Percentiles rank a stretch among this genome's conserved stretches.
Conservation (phyloP, 2,888 invertebrate species). For the Phasia obesa region DNA sequence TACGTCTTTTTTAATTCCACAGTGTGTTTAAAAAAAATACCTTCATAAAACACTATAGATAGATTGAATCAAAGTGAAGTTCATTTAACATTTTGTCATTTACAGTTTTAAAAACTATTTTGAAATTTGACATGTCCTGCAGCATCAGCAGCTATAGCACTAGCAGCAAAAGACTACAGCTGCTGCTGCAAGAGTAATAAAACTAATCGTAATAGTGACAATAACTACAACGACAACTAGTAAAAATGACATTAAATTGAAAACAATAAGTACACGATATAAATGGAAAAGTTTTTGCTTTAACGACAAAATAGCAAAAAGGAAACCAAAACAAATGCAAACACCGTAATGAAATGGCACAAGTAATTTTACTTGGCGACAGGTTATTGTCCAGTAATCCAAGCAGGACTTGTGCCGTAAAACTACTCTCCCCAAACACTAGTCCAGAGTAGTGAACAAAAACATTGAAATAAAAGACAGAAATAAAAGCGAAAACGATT, state of each 20-base stretch:
- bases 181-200: conserved; percentile 35
- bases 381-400: conserved; percentile 65
- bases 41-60: not conserved
- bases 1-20: not conserved
- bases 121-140: conserved; percentile 77
- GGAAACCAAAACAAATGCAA: conserved; percentile 13
- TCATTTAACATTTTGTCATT: conserved; percentile 81
- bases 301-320: conserved; percentile 8
- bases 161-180: not conserved
- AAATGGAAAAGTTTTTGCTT: conserved; percentile 34
- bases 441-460: conserved; percentile 3
- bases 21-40: not conserved
- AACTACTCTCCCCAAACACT: conserved; percentile 40
- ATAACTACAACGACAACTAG: conserved; percentile 65
- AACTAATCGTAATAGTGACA: conserved; percentile 50
- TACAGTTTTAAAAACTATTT: conserved; percentile 80
- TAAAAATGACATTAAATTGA: conserved; percentile 66
- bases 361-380: conserved; percentile 60
- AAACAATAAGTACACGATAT: conserved; percentile 53
- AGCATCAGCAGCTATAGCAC: conserved; percentile 45
- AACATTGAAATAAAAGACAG: not conserved
- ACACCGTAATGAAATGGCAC: conserved; percentile 26
- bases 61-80: conserved; percentile 73
- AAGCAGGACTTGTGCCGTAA: conserved; percentile 34
- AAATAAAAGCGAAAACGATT: conserved; percentile 17